Conservation (phyloP, 1,140 invertebrate genomes). For the Lucilia sericata region DNA sequence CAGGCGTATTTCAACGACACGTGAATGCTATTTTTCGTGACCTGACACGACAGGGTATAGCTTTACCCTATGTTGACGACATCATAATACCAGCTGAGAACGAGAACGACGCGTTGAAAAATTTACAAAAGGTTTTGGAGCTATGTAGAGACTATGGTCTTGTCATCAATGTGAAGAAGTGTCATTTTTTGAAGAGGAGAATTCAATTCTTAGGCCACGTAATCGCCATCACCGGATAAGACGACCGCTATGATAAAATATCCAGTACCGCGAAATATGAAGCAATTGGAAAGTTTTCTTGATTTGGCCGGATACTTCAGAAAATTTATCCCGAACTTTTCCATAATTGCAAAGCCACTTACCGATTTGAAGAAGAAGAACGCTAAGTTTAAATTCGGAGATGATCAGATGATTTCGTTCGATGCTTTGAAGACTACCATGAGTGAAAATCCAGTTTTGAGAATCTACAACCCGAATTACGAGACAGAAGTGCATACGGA, state of each 20-base stretch:
- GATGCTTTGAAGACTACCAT: conserved; percentile 41
- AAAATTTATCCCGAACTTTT: conserved; percentile 55
- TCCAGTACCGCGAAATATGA: too few relatives aligned
- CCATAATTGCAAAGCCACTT: conserved; percentile 49
- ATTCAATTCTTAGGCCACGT: too few relatives aligned
- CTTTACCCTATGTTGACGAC: conserved; percentile 44
- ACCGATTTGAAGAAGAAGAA: conserved; percentile 39
- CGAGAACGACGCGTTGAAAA: conserved; percentile 11
- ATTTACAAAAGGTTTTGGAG: conserved; percentile 10
- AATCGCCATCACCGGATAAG: too few relatives aligned
- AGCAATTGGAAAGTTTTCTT: conserved; percentile 55
- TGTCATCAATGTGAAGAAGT: conserved; percentile 33
- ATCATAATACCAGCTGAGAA: conserved; percentile 45
- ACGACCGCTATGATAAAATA: too few relatives aligned
- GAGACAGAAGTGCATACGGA: conserved; percentile 64
- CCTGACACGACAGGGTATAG: conserved; percentile 24
- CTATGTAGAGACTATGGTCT: conserved; percentile 1
- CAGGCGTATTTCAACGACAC: conserved; percentile 42
- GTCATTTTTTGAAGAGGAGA: conserved; percentile 38
- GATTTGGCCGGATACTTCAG: conserved; percentile 55
- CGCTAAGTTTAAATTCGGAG: conserved; percentile 19
- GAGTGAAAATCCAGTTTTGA: conserved; percentile 58
- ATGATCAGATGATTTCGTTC: conserved; percentile 3
- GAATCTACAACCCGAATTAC: conserved; percentile 54
- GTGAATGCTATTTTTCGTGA: conserved; percentile 45